phyloP scores from a whole-genome alignment of 2,113 vertebrate genomes.

The Peromyscus leucopus region DNA sequence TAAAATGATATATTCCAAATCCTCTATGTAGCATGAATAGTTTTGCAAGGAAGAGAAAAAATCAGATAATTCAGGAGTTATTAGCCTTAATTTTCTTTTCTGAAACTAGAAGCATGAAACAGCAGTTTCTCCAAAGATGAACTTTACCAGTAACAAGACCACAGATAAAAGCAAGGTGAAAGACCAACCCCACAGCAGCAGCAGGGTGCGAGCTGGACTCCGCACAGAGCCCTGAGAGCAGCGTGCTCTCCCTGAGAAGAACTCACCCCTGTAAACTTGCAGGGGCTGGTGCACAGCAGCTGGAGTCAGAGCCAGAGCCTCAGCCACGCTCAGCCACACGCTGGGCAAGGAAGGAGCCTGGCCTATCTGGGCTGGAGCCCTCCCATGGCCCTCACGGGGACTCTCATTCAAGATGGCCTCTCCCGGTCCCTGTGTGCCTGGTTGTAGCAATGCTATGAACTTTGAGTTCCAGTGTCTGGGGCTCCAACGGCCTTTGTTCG shows the following conservation, averaged over 20 bases:
- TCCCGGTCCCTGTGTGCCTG: fast-evolving
- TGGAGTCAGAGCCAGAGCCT: fast-evolving
- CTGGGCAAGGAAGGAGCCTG: neutral
- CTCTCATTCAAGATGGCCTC: neutral
- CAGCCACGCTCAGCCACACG: neutral
- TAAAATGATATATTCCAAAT: neutral
- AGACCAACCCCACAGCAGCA: fast-evolving
- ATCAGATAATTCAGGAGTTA: neutral
- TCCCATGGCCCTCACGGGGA: fast-evolving
- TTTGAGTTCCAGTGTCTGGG: fast-evolving
- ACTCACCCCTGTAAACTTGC: neutral
- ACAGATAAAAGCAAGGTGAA: neutral
- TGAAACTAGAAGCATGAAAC: neutral
- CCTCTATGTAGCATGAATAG: neutral
- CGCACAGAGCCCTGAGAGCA: fast-evolving
- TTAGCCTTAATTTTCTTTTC: neutral
- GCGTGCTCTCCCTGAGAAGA: fast-evolving
- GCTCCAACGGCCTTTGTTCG: neutral
- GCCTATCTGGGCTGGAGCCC: too few species aligned
- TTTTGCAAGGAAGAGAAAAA: neutral
- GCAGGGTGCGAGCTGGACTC: fast-evolving
- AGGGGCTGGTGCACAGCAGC: fast-evolving
- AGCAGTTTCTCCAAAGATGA: neutral
- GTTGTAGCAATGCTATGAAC: neutral
- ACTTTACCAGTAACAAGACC: neutral